Base-by-base conservation (phyloP, 1,140 invertebrate species). In the Drosophila nigrodunni region DNA sequence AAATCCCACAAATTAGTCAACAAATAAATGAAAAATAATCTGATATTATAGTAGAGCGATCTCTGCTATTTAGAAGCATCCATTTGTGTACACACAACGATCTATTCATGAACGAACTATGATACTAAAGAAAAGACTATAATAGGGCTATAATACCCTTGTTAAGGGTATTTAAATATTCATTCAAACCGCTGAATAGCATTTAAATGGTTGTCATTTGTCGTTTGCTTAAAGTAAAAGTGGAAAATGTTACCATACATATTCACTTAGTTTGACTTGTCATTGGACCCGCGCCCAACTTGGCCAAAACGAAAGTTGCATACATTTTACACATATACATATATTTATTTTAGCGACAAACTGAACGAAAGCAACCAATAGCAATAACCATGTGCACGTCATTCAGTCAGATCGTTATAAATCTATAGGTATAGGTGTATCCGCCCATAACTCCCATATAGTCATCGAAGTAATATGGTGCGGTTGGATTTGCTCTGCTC, bases 391-490 rank as follows among this genome's bases (percentile, higher is more conserved):
- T 76, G 75, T 75, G 71, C 76, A 57, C 62, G 66, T 64, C 67
- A 77, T 82, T 76, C 65, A 73, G 64, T 58, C 74, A 70, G 72
- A 79, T 79, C 68, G 79, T 82, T 82, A 82, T 78, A 82, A 76
- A 69, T 73, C 30, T 46, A 30, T 46, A 44, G 25, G 43, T 44
- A 30, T 59, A 13, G 44, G 7, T 60, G 35, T 60, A 60, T 34
- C 3, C 35, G 46, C 41, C 67, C 66, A 46, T 73, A 78, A 74
- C 77, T 78, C 46, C 76, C 47, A 60, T 69, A 59, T 52, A 68
- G 30, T 54, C 75, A 80, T 80, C 74, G 54, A 82, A 82, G 62
- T 54, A 34, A 11, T 82, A 76, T 81, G 59, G 68, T 77, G 76
- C 61, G 60, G 80, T 64, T 74, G 64, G 39, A 30, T 35, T 78